Conservation (phyloP, 2,888 invertebrate genomes). For the Deladenus siricidicola region DNA sequence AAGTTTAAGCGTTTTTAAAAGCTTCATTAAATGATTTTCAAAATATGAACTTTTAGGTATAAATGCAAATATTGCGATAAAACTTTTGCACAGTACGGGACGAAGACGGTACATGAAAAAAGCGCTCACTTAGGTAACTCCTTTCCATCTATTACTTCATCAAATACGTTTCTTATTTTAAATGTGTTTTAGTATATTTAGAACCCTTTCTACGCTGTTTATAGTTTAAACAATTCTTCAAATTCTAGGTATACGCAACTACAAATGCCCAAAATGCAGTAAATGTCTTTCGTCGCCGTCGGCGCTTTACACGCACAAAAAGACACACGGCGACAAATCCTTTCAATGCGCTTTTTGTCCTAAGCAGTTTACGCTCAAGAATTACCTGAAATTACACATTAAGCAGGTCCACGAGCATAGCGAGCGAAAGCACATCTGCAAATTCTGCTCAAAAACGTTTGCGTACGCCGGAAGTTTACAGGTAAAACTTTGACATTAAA, state of each 20-base stretch:
- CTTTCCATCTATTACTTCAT: neutral
- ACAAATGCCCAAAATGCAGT: conserved; percentile 52
- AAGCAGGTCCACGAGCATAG: conserved; percentile 52
- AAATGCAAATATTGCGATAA: conserved; percentile 52
- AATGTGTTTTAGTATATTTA: neutral
- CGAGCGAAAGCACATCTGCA: conserved; percentile 48
- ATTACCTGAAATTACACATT: conserved; percentile 52
- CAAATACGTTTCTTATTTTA: neutral
- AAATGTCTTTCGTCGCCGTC: conserved; percentile 52
- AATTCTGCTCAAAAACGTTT: conserved; percentile 48
- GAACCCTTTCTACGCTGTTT: no score
- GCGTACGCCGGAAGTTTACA: conserved; percentile 53
- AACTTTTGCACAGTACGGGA: conserved; percentile 53
- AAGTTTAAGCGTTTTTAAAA: neutral
- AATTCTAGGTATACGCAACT: conserved; percentile 43
- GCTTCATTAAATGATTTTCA: neutral
- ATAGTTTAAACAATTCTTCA: no score
- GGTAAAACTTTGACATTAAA: conserved; percentile 23
- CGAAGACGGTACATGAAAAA: conserved; percentile 53
- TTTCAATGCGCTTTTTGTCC: conserved; percentile 50
- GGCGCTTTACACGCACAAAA: conserved; percentile 53
- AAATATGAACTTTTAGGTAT: conserved; percentile 30
- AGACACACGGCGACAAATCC: conserved; percentile 52
- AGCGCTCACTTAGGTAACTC: conserved; percentile 45
- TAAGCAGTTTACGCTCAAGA: conserved; percentile 52